Percentiles rank a stretch among this genome's conserved stretches.
phyloP scores from a whole-genome alignment of 2,797 vertebrate genomes.

The Lagodon rhomboides region DNA sequence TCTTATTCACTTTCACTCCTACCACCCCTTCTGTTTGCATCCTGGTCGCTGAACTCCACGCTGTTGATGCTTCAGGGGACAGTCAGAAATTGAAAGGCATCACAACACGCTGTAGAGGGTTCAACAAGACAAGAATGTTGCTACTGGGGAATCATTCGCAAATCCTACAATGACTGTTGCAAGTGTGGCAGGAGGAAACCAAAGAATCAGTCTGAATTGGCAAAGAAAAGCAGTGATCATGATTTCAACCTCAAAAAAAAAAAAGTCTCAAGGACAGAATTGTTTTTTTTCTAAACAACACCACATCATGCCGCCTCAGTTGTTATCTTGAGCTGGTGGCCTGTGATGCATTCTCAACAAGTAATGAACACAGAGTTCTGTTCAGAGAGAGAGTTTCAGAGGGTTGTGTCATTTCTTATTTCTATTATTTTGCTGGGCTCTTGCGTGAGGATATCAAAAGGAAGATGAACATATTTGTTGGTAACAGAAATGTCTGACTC shows the following conservation, averaged over 20 bases:
- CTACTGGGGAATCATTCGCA: background rate
- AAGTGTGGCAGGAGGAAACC: background rate
- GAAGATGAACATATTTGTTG: too few species aligned
- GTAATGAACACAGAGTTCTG: background rate
- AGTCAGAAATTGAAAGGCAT: background rate
- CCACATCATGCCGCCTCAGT: background rate
- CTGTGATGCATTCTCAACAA: background rate
- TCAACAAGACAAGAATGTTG: background rate
- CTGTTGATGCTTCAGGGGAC: background rate
- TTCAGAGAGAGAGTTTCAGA: too few species aligned
- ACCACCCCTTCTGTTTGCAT: background rate
- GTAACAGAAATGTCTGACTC: too few species aligned
- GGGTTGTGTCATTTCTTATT: too few species aligned
- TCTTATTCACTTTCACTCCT: background rate
- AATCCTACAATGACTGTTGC: background rate
- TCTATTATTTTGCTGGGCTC: background rate
- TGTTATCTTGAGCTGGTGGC: background rate
- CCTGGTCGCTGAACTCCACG: background rate
- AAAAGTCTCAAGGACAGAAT: background rate
- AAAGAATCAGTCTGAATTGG: constrained; percentile 5
- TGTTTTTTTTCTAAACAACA: background rate
- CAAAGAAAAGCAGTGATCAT: background rate
- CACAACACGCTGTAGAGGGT: background rate
- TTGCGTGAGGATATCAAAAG: too few species aligned
- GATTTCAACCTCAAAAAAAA: background rate